A percentile compares a stretch with the other conserved stretches of the same genome.
Evolutionary conservation across 2,888 invertebrate genomes (phyloP).

Genomic region (Mylabris sibirica): DNA sequence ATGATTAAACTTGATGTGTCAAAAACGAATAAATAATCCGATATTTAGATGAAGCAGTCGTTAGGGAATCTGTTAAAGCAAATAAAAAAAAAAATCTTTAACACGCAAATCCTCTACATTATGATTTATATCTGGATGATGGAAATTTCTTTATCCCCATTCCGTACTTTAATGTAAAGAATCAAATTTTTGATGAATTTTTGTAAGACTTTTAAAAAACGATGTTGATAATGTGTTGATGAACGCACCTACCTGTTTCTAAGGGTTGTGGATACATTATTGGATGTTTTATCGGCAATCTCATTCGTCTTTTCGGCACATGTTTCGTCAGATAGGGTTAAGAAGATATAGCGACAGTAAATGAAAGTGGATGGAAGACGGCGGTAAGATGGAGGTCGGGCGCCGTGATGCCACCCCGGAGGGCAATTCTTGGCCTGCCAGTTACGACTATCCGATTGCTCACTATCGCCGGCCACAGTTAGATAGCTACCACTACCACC

Average conservation of each 20-base stretch:
- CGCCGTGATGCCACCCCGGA: slow-evolving; percentile 65
- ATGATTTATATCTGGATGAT: slow-evolving; percentile 44
- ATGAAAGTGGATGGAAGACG: slow-evolving; percentile 54
- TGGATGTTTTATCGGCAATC: slow-evolving; percentile 53
- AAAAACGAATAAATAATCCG: slow-evolving; percentile 59
- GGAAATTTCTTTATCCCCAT: neutral
- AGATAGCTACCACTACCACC: slow-evolving; percentile 30
- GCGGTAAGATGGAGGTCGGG: slow-evolving; percentile 47
- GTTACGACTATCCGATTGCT: slow-evolving; percentile 72
- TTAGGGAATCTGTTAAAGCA: slow-evolving; percentile 52
- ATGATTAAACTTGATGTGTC: slow-evolving; percentile 58
- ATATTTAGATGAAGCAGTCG: slow-evolving; percentile 59
- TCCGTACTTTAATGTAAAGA: neutral
- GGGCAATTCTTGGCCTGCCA: slow-evolving; percentile 68
- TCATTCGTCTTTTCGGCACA: slow-evolving; percentile 50
- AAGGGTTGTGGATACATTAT: slow-evolving; percentile 42
- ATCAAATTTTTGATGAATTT: neutral
- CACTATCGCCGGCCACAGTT: slow-evolving; percentile 49
- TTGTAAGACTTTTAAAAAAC: neutral
- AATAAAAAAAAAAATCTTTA: slow-evolving; percentile 43
- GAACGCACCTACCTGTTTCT: slow-evolving; percentile 46
- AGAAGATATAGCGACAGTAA: slow-evolving; percentile 53
- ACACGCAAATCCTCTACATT: slow-evolving; percentile 35
- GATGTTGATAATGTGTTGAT: slow-evolving; percentile 22
- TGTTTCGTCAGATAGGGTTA: slow-evolving; percentile 48